Conservation (phyloP, 2,888 invertebrate species). For the Sarcophaga caerulescens region DNA sequence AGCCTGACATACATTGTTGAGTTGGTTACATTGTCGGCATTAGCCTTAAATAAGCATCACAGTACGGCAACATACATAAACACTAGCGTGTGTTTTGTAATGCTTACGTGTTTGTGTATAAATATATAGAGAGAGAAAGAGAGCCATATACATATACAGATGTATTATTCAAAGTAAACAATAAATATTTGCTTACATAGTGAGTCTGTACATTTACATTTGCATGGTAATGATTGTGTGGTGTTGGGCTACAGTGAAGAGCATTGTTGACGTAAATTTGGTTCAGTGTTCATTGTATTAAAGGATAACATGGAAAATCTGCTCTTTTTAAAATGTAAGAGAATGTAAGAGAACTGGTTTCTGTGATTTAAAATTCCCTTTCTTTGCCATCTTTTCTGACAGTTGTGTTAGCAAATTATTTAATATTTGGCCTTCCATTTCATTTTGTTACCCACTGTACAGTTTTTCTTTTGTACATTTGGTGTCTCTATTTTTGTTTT, state of each 20-base stretch:
- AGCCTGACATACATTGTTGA: conserved; percentile 46
- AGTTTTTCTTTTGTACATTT: not conserved
- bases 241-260: not conserved
- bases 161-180: not conserved
- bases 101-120: not conserved
- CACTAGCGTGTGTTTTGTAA: not conserved
- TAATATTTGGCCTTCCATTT: no score
- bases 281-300: not conserved
- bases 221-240: not conserved
- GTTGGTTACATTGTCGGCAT: conserved; percentile 47
- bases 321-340: no score
- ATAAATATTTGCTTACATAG: not conserved
- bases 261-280: not conserved
- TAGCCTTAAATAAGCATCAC: conserved; percentile 42
- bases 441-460: not conserved
- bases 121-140: no score
- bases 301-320: no score
- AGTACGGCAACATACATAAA: not conserved
- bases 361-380: no score
- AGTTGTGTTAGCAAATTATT: no score
- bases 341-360: no score
- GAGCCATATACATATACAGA: not conserved
- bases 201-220: not conserved
- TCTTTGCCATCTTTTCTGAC: no score
- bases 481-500: not conserved